Base-by-base conservation (phyloP, 2,888 invertebrate species). In the Chrysotoxum bicinctum region DNA sequence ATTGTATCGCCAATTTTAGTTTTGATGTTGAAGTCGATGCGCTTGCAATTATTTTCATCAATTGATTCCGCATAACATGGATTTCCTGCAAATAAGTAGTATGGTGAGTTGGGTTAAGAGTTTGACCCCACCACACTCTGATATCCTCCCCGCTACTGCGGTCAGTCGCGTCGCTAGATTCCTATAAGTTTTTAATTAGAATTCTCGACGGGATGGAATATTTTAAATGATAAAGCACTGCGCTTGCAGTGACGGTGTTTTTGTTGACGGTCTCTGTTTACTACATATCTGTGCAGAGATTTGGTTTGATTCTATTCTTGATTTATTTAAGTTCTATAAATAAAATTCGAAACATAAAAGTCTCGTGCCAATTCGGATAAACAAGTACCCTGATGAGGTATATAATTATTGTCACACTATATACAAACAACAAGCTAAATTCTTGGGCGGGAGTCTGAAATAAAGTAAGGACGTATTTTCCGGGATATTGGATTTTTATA, bases 31-130 rank as follows among this genome's bases (percentile, higher is more conserved):
- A 87, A 88, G 89, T 89, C 89, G 89, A 87, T 90, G 89, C 88
- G 89, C 88, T 88, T 82, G 88, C 88, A 89, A 89, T 88, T 89
- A 89, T 89, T 89, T 78, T 70, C 83, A 40, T 75, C 87, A 89
- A 89, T 89, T 88, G 88, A 90, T 91, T 91, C 91, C 91, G 91
- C 91, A 91, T 91, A 89, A 89, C 89, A 88, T 84, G 88, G 88
- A 88, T 90, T 88, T 23, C 30, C 70, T 16, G 5, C 23, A 23
- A 60, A 54, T 68, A 76, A 69, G 30, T 50, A 30, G 32, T 72
- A 56, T 30, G 75, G 69, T 48, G 35, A 37, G 56, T 40, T 37
- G 80, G 68, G 85, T 84, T 76, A 68, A 73, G 21, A 76, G 85
- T 81, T 76, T 70, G 78, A 23, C 52, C 37, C 37, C 50, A 6